phyloP scores from a whole-genome alignment of 2,888 invertebrate species.

The Eupeodes latifasciatus region DNA sequence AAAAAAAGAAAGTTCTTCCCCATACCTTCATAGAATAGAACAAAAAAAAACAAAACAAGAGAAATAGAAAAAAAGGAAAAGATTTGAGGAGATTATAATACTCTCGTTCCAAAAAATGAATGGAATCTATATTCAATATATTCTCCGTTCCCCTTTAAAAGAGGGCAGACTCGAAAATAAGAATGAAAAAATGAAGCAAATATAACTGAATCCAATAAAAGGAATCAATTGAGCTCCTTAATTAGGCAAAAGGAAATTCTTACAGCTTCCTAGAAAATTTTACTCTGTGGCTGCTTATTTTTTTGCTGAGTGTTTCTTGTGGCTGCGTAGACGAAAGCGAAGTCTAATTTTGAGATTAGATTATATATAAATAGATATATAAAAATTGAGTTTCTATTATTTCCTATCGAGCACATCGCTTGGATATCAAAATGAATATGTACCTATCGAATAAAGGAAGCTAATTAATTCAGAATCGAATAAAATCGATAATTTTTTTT shows the following conservation, averaged over 20 bases:
- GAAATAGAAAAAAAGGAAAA: slow-evolving; percentile 20
- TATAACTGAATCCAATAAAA: slow-evolving; percentile 30
- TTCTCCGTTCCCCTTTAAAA: not conserved
- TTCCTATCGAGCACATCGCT: slow-evolving; percentile 18
- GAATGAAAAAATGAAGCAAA: slow-evolving; percentile 21
- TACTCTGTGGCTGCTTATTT: slow-evolving; percentile 1
- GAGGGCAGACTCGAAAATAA: slow-evolving; percentile 3
- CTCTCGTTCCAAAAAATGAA: not conserved
- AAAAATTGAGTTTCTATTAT: slow-evolving; percentile 65
- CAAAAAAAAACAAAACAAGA: slow-evolving; percentile 23
- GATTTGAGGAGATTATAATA: slow-evolving; percentile 1
- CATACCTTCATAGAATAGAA: too few species aligned
- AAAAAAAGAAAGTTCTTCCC: not conserved
- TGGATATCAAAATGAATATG: not conserved
- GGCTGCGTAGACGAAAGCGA: not conserved
- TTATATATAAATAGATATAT: not conserved
- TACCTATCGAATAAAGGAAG: not conserved
- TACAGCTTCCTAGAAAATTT: slow-evolving; percentile 31
- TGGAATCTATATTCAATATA: not conserved
- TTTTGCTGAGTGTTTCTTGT: not conserved
- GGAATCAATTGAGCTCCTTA: slow-evolving; percentile 65
- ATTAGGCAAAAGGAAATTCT: slow-evolving; percentile 67
- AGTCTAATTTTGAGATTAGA: slow-evolving; percentile 55
- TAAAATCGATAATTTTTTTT: slow-evolving; percentile 41
- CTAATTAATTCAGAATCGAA: slow-evolving; percentile 60